These are phyloP conservation scores for Oncorhynchus masou DNA, from an alignment of 2,113 vertebrate species.

Conservation along the genomic window DNA sequence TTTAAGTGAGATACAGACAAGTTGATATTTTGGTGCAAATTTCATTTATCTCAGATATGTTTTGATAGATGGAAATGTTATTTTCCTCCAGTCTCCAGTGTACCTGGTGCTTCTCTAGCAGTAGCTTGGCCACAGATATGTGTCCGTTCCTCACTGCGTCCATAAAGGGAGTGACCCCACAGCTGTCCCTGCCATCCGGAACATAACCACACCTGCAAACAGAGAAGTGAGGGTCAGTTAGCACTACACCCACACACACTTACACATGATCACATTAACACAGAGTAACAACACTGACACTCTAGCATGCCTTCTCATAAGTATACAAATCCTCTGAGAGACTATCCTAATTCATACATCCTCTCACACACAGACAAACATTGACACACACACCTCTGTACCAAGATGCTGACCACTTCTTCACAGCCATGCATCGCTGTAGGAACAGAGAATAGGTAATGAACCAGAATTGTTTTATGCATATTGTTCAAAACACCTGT, in stretches of 20 bases:
- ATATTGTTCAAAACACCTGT: background rate
- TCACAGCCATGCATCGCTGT: conserved; percentile 89
- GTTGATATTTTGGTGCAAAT: background rate
- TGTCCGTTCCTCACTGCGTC: conserved; percentile 89
- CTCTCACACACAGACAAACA: background rate
- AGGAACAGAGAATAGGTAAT: background rate
- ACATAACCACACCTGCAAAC: conserved; percentile 76
- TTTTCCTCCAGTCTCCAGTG: background rate
- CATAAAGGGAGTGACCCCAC: conserved; percentile 93
- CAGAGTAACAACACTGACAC: background rate
- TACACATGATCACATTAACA: background rate
- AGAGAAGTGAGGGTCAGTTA: background rate
- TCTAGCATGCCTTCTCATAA: background rate
- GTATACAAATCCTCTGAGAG: no score
- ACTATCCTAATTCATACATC: background rate
- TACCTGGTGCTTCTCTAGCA: conserved; percentile 81
- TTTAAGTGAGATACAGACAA: background rate
- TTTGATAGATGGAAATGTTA: no score
- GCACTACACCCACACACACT: background rate
- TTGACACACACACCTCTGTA: conserved; percentile 79
- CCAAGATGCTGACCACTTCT: conserved; percentile 78
- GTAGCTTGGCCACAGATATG: conserved; percentile 73
- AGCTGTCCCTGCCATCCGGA: conserved; percentile 83
- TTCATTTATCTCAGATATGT: background rate
- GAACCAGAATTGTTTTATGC: background rate